Conservation (phyloP, 1,140 invertebrate genomes). For the Diorhabda sublineata region DNA sequence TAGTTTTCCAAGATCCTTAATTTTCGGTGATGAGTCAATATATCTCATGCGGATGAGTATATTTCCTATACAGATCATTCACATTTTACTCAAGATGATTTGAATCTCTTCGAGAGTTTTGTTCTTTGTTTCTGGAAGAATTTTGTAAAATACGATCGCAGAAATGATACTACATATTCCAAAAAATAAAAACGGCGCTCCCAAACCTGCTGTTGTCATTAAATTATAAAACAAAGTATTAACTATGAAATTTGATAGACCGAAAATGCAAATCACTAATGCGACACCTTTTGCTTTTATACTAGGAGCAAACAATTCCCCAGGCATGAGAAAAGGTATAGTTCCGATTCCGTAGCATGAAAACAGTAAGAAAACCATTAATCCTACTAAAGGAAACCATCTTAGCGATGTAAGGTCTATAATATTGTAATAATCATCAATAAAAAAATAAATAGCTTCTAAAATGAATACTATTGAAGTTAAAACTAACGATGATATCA, state of each 20-base stretch:
- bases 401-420: slow-evolving; percentile 36
- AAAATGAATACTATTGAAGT: slow-evolving; percentile 52
- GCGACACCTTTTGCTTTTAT: slow-evolving; percentile 37
- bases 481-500: slow-evolving; percentile 57
- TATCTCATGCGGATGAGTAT: too few species aligned
- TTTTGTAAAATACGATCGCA: not conserved
- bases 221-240: not conserved
- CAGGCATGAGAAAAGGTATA: slow-evolving; percentile 33
- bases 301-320: slow-evolving; percentile 39
- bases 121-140: not conserved
- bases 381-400: slow-evolving; percentile 34
- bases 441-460: slow-evolving; percentile 57
- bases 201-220: not conserved
- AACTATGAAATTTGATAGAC: slow-evolving; percentile 1
- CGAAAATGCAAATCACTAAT: slow-evolving; percentile 29
- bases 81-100: not conserved
- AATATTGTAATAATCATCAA: slow-evolving; percentile 37
- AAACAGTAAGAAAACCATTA: slow-evolving; percentile 29
- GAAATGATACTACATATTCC: not conserved
- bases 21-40: too few species aligned
- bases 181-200: not conserved
- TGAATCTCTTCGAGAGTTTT: not conserved
- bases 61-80: too few species aligned
- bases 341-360: slow-evolving; percentile 30
- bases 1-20: too few species aligned